phyloP scores from a whole-genome alignment of 1,140 invertebrate genomes.

The Temnothorax longispinosus region DNA sequence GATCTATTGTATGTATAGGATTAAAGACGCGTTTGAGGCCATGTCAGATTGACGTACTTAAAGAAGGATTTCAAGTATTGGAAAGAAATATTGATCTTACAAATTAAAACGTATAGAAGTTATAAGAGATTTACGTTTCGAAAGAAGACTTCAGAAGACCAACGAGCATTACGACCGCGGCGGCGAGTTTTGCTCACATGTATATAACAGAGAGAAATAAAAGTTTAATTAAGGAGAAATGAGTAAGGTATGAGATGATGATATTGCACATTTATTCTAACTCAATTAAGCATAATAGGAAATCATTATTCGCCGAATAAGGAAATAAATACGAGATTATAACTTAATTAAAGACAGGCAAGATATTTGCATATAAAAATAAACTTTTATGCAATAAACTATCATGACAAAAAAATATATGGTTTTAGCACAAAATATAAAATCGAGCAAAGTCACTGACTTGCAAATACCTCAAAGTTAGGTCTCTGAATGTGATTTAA shows the following conservation, averaged over 20 bases:
- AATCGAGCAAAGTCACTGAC: background rate
- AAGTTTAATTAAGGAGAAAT: slow-evolving; percentile 21
- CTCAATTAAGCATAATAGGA: background rate
- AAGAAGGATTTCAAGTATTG: background rate
- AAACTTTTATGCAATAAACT: background rate
- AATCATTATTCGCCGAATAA: background rate
- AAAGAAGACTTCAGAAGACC: background rate
- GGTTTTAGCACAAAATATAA: background rate
- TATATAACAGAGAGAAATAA: background rate
- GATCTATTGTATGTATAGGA: background rate
- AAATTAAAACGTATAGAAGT: slow-evolving; percentile 6
- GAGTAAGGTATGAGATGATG: background rate
- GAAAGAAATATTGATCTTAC: background rate
- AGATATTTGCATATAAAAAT: background rate
- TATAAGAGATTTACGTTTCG: background rate
- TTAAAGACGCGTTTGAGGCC: background rate
- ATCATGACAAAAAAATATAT: background rate
- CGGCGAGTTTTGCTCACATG: background rate
- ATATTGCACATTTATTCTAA: slow-evolving; percentile 26
- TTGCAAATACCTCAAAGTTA: background rate
- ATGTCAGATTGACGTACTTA: background rate
- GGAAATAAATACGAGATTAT: background rate
- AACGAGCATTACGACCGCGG: background rate
- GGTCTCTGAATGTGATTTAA: background rate
- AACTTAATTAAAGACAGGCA: background rate